Evolutionary conservation across 2,888 invertebrate genomes (phyloP).

Genomic region (Epirrhoe tristata): DNA sequence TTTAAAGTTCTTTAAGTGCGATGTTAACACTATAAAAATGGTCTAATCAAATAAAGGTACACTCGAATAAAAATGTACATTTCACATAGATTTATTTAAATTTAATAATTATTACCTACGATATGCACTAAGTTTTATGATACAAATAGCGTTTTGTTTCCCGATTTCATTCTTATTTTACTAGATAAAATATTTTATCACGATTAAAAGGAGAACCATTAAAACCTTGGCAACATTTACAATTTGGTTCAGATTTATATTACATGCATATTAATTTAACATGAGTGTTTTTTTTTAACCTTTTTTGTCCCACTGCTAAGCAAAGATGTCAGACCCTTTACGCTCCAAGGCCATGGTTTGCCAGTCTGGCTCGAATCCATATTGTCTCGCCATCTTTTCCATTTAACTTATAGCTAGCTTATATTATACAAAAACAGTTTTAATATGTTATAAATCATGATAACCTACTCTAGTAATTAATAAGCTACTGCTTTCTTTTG

Average conservation of each 20-base stretch:
- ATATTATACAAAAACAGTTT: too few relatives aligned
- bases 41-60: too few relatives aligned
- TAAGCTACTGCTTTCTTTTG: not conserved
- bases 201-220: constrained; percentile 43
- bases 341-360: too few relatives aligned
- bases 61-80: constrained; percentile 11
- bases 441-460: too few relatives aligned
- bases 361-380: too few relatives aligned
- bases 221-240: constrained; percentile 37
- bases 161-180: constrained; percentile 64
- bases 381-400: too few relatives aligned
- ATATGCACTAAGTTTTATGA: constrained; percentile 72
- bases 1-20: too few relatives aligned
- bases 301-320: too few relatives aligned
- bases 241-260: constrained; percentile 7
- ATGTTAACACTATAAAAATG: too few relatives aligned
- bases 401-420: too few relatives aligned
- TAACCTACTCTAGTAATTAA: not conserved
- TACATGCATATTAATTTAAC: not conserved
- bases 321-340: too few relatives aligned
- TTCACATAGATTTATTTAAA: constrained; percentile 11
- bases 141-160: constrained; percentile 84
- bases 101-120: constrained; percentile 51
- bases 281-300: too few relatives aligned
- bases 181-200: constrained; percentile 33